Evolutionary conservation across 2,113 vertebrate genomes (phyloP).

Genomic region (Crotalus viridis): DNA sequence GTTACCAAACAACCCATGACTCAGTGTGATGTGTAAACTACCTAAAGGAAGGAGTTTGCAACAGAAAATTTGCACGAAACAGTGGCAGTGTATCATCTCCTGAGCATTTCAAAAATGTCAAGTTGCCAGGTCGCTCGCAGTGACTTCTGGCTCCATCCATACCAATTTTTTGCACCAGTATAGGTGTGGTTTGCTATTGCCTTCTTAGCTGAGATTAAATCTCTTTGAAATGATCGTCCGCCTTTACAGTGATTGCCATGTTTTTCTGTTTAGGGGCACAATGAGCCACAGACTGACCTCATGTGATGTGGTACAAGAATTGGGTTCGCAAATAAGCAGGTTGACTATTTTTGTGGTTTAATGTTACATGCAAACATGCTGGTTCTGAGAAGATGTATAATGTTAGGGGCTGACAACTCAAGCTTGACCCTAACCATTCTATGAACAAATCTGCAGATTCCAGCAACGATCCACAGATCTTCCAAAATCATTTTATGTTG

Average conservation of each 20-base stretch:
- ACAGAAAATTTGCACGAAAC: background rate
- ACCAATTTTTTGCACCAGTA: background rate
- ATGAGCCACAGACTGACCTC: background rate
- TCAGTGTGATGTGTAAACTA: background rate
- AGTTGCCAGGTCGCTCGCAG: background rate
- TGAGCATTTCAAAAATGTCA: background rate
- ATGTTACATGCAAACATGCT: background rate
- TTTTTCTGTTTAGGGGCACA: background rate
- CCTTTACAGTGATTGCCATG: background rate
- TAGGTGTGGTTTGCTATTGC: background rate
- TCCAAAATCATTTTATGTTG: background rate
- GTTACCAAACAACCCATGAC: background rate
- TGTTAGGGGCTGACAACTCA: background rate
- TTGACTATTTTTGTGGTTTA: background rate
- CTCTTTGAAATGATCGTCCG: background rate
- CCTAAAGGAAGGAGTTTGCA: background rate
- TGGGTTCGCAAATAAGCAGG: background rate
- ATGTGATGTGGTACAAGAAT: background rate
- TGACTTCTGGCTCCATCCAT: background rate
- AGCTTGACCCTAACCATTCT: background rate
- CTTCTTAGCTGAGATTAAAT: background rate
- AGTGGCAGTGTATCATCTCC: background rate
- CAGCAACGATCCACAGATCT: background rate
- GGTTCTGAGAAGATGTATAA: background rate
- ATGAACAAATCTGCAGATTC: background rate